phyloP scores from a whole-genome alignment of 2,888 invertebrate species.

The Macrophya alboannulata region DNA sequence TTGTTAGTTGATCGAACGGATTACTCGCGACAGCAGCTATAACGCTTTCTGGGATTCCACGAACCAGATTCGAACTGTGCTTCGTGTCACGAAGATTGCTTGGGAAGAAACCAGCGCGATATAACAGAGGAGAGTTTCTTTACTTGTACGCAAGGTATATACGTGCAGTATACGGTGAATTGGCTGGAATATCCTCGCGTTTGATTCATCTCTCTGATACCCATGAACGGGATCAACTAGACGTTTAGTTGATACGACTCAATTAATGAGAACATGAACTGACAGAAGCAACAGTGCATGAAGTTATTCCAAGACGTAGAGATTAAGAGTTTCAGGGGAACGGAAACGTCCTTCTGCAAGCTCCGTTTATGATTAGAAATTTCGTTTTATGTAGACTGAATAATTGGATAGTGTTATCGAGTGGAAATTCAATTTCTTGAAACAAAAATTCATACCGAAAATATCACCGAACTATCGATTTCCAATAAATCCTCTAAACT shows the following conservation, averaged over 20 bases:
- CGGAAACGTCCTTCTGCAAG: background rate
- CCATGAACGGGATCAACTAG: background rate
- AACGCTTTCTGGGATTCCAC: conserved; percentile 43
- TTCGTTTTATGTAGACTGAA: background rate
- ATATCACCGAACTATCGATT: background rate
- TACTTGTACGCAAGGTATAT: background rate
- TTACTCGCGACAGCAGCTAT: conserved; percentile 41
- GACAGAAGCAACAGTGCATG: background rate
- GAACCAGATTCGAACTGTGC: conserved; percentile 32
- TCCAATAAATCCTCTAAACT: background rate
- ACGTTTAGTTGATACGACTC: conserved; percentile 6
- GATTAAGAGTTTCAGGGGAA: background rate
- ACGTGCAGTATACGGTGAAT: background rate
- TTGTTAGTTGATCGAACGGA: conserved; percentile 51
- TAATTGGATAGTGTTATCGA: background rate
- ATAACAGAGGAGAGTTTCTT: background rate
- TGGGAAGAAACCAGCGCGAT: background rate
- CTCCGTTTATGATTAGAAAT: background rate
- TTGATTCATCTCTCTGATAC: conserved; percentile 2
- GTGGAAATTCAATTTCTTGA: background rate
- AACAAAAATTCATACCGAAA: background rate
- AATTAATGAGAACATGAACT: conserved; percentile 8
- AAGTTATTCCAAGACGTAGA: background rate
- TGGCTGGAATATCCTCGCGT: background rate
- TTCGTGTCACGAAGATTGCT: conserved; percentile 25